Evolutionary conservation across 2,797 vertebrate genomes (phyloP).

Genomic region (Thalassophryne amazonica): DNA sequence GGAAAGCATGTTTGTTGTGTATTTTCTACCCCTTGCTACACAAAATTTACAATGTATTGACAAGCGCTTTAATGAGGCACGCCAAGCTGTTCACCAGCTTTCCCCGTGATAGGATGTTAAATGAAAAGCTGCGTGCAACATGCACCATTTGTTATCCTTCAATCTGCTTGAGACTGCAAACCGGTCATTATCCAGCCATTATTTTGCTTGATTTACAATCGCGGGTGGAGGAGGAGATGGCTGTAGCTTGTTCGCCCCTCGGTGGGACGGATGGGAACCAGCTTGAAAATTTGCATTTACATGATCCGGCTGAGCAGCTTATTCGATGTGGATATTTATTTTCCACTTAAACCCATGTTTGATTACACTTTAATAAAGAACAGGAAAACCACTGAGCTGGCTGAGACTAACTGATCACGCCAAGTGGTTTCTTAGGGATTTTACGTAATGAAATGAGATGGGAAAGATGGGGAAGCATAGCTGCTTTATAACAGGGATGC

Average conservation of each 20-base stretch:
- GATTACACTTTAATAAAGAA: constrained; percentile 97
- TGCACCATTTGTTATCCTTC: constrained; percentile 95
- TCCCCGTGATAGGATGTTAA: constrained; percentile 95
- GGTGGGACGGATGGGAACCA: constrained; percentile 90
- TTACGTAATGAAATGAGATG: constrained; percentile 84
- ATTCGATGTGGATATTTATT: constrained; percentile 99
- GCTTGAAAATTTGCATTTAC: constrained; percentile 98
- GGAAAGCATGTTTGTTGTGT: constrained; percentile 92
- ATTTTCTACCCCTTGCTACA: constrained; percentile 75
- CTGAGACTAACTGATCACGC: constrained; percentile 86
- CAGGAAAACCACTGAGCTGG: constrained; percentile 81
- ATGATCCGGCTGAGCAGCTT: constrained; percentile 97
- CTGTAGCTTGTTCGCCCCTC: constrained; percentile 86
- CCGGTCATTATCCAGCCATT: constrained; percentile 98
- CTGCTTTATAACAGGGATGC: constrained; percentile 72
- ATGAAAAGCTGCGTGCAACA: constrained; percentile 93
- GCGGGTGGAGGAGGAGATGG: constrained; percentile 84
- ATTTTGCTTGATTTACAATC: constrained; percentile 97
- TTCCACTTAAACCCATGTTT: constrained; percentile 96
- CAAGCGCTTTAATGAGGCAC: constrained; percentile 94
- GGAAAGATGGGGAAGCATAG: constrained; percentile 75
- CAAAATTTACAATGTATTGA: constrained; percentile 90
- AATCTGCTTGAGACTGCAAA: constrained; percentile 96
- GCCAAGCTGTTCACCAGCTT: constrained; percentile 89
- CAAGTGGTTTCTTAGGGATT: constrained; percentile 86